These are phyloP conservation scores for Albula goreensis DNA, from an alignment of 2,113 vertebrate genomes.

Conservation along the genomic window DNA sequence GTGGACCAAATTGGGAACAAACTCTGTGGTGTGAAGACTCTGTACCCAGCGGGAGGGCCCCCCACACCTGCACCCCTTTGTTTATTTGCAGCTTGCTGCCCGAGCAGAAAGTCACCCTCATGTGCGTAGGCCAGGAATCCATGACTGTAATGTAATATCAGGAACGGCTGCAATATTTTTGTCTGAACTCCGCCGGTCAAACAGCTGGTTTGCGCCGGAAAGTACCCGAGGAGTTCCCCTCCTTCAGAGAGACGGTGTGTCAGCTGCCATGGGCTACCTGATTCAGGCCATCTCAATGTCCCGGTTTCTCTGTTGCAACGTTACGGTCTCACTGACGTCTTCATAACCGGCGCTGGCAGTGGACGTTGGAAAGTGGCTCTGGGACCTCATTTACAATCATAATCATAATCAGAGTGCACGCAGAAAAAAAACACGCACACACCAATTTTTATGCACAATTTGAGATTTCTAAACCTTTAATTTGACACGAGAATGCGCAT, in stretches of 20 bases:
- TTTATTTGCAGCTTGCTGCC: neutral
- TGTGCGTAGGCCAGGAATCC: constrained; percentile 28
- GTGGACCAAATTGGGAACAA: neutral
- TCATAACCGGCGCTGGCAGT: too few species aligned
- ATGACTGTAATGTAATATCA: constrained; percentile 37
- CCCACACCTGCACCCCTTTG: neutral
- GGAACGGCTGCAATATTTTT: constrained; percentile 36
- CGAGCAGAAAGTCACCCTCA: neutral
- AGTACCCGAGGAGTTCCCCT: neutral
- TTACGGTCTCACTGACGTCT: neutral
- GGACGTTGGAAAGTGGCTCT: too few species aligned
- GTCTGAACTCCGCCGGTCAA: constrained; percentile 33
- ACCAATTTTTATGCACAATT: too few species aligned
- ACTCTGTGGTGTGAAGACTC: neutral
- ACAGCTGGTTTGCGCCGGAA: constrained; percentile 28
- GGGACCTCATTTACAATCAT: too few species aligned
- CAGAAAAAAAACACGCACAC: too few species aligned
- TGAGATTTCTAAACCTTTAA: too few species aligned
- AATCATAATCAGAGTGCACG: too few species aligned
- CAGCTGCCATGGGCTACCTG: constrained; percentile 15
- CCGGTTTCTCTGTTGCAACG: neutral
- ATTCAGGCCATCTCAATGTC: neutral
- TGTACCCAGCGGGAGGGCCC: neutral
- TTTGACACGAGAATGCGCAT: too few species aligned
- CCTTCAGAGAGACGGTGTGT: constrained; percentile 22